Base-by-base conservation (phyloP, 2,113 vertebrate genomes). In the Dasyurus viverrinus region DNA sequence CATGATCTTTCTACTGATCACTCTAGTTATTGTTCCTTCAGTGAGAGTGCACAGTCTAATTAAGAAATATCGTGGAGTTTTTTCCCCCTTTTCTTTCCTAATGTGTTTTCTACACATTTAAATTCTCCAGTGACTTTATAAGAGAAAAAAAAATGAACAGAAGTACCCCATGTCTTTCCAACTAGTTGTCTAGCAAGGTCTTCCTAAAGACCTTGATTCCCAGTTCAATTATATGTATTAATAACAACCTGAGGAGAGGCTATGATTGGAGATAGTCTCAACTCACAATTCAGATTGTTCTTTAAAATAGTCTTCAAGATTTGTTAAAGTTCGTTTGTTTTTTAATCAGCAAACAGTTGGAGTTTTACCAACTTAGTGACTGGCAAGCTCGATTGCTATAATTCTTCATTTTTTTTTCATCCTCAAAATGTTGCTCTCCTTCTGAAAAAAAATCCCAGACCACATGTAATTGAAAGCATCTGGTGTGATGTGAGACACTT, bases 241-340 rank as follows among this genome's bases (percentile, higher is more conserved):
- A 97, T 97, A 96, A 95, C 93, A 97, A 96, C 93, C 97, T 92
- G 68, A 97, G 93, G 94, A 98, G 96, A 97, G 46, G 90, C 92
- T 7, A 97, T 98, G 98, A 98, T 93, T 98, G 98, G 98, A 98
- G 97, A 96, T 90, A 96, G 98, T 98, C 97, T 98, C 90, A 54
- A 98, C 97, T 98, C 98, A 97, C 98, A 54, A 98, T 97, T 98
- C 98, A 98, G 97, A 98, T 97, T 97, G 97, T 98, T 98, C 98
- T 97, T 97, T 96, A 97, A 98, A 98, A 98, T 98, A 98, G 94
- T 92, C 96, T 97, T 95, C 95, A 96, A 96, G 98, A 94, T 97
- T 95, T 98, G 96, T 93, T 42, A 48, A 57, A 91, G 89, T 90
- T 97, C 97, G 95, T 95, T 54, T 50, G 48, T 6, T 84, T 95